Evolutionary conservation across 2,797 vertebrate species (phyloP).

Genomic region (Threskiornis aethiopicus): DNA sequence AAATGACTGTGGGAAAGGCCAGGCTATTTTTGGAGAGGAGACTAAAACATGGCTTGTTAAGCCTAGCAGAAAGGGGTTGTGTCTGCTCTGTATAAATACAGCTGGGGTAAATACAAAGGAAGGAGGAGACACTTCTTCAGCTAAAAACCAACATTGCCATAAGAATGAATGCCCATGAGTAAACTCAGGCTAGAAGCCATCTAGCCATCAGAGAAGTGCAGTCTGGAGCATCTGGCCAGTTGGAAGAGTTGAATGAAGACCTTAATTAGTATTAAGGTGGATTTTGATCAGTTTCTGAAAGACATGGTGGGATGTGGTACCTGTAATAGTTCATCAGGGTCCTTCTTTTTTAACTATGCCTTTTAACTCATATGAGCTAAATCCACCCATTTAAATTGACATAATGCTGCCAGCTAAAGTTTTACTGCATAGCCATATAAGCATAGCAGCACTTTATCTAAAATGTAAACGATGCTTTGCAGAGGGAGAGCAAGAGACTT

Average conservation of each 20-base stretch:
- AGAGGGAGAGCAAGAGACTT: not conserved
- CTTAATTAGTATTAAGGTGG: not conserved
- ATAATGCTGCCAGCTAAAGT: not conserved
- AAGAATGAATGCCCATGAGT: not conserved
- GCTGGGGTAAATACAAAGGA: not conserved
- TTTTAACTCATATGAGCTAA: not conserved
- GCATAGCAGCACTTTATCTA: not conserved
- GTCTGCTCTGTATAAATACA: not conserved
- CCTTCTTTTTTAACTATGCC: not conserved
- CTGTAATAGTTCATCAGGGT: not conserved
- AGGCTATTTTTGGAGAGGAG: not conserved
- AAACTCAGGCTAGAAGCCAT: not conserved
- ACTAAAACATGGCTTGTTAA: not conserved
- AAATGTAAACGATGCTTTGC: not conserved
- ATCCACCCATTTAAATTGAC: not conserved
- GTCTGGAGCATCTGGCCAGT: not conserved
- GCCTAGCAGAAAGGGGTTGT: not conserved
- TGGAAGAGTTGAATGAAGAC: not conserved
- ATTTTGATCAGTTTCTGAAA: not conserved
- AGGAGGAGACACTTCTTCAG: not conserved
- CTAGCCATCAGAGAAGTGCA: not conserved
- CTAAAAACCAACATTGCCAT: fast-evolving
- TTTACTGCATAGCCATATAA: not conserved
- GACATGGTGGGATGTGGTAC: not conserved
- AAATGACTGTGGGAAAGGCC: not conserved